These are phyloP conservation scores for Gymnoscelis rufifasciata DNA, from an alignment of 2,888 invertebrate genomes.

Conservation along the genomic window DNA sequence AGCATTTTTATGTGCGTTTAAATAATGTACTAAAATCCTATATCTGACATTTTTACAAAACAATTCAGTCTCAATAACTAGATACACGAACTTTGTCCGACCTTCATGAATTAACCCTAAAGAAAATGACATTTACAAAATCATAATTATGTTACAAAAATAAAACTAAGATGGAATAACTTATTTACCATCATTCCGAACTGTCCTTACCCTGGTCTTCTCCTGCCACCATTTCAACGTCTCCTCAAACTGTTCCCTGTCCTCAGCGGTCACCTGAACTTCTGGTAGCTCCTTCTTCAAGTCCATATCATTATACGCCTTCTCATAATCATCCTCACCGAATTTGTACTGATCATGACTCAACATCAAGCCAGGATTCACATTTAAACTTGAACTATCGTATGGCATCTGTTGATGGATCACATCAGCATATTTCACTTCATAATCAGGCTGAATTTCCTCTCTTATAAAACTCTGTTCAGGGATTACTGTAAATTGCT, in stretches of 20 bases:
- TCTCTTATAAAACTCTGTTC: slow-evolving; percentile 65
- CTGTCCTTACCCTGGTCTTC: slow-evolving; percentile 55
- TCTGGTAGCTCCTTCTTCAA: slow-evolving; percentile 70
- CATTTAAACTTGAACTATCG: slow-evolving; percentile 43
- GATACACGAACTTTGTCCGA: too few relatives aligned
- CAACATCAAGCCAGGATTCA: slow-evolving; percentile 57
- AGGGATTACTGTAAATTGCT: slow-evolving; percentile 76
- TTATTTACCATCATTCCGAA: slow-evolving; percentile 23
- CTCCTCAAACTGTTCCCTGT: slow-evolving; percentile 71
- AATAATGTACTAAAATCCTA: too few relatives aligned
- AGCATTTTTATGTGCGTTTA: too few relatives aligned
- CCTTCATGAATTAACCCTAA: too few relatives aligned
- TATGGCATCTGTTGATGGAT: slow-evolving; percentile 58
- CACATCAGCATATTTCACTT: slow-evolving; percentile 71
- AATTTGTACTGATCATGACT: slow-evolving; percentile 54
- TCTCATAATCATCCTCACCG: slow-evolving; percentile 63
- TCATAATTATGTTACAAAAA: too few relatives aligned
- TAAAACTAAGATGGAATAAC: slow-evolving; percentile 3
- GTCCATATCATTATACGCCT: slow-evolving; percentile 68
- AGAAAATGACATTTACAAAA: too few relatives aligned
- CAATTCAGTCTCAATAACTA: too few relatives aligned
- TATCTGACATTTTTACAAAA: too few relatives aligned
- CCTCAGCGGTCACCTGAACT: slow-evolving; percentile 70
- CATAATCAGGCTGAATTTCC: slow-evolving; percentile 61
- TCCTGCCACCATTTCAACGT: slow-evolving; percentile 77